Percentiles rank a stretch among this genome's conserved stretches.
Conservation (phyloP, 2,113 vertebrate genomes). For the Hassar affinis region DNA sequence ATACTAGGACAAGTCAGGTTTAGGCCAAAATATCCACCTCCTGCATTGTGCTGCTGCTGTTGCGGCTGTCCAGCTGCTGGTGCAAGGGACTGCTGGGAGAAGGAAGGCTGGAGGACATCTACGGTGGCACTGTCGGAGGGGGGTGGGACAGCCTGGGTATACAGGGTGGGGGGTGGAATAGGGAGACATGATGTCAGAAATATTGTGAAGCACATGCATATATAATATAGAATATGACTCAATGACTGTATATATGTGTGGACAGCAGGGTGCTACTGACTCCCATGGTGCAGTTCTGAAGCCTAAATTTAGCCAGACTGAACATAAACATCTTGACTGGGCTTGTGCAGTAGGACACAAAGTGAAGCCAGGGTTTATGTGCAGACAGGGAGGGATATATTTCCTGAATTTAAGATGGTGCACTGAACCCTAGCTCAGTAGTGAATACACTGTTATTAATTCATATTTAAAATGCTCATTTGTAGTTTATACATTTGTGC, state of each 20-base stretch:
- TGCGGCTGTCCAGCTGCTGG: slow-evolving; percentile 77
- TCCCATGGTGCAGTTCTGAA: not conserved
- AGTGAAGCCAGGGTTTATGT: not conserved
- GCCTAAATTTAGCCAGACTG: not conserved
- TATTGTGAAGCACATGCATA: slow-evolving; percentile 44
- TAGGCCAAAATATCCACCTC: slow-evolving; percentile 99
- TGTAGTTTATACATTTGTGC: no score
- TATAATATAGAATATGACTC: not conserved
- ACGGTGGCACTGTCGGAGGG: slow-evolving; percentile 76
- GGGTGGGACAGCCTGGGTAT: slow-evolving; percentile 76
- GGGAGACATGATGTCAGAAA: slow-evolving; percentile 40
- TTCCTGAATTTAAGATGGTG: not conserved
- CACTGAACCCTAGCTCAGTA: no score
- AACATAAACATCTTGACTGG: not conserved
- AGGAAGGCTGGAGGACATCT: slow-evolving; percentile 74
- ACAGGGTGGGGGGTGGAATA: slow-evolving; percentile 31
- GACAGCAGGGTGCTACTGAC: not conserved
- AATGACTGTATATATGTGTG: not conserved
- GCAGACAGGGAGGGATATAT: not conserved
- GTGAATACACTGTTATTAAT: no score
- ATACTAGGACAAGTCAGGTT: slow-evolving; percentile 97
- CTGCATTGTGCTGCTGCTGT: slow-evolving; percentile 84
- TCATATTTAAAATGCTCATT: no score
- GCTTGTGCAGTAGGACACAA: not conserved
- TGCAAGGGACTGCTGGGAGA: slow-evolving; percentile 70